These are phyloP conservation scores for Coranthus polyacanthus DNA, from an alignment of 2,797 vertebrate species.

Conservation along the genomic window DNA sequence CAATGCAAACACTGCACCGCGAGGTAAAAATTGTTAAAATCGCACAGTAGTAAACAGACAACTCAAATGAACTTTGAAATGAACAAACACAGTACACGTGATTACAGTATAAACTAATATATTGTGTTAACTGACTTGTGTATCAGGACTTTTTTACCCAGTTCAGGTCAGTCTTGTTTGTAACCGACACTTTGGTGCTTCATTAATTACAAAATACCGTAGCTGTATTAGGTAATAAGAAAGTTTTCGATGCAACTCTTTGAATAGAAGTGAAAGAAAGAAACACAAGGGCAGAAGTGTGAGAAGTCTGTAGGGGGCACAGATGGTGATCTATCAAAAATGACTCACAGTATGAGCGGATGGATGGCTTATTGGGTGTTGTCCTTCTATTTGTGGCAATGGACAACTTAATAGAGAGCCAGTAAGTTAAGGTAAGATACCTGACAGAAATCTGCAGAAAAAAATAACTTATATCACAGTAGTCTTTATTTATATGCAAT, in stretches of 20 bases:
- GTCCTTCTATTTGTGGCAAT: constrained; percentile 66
- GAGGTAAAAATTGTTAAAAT: constrained; percentile 51
- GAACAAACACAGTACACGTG: constrained; percentile 34
- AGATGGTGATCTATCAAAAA: constrained; percentile 79
- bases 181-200: constrained; percentile 45
- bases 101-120: constrained; percentile 23
- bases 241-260: constrained; percentile 40
- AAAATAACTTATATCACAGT: constrained; percentile 60
- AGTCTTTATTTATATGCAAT: constrained; percentile 67
- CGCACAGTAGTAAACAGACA: constrained; percentile 48
- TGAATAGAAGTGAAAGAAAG: constrained; percentile 49
- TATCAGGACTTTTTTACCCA: constrained; percentile 4
- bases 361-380: constrained; percentile 78
- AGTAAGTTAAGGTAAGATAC: constrained; percentile 57
- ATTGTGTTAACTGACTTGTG: constrained; percentile 29
- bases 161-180: constrained; percentile 11
- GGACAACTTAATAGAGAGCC: constrained; percentile 59
- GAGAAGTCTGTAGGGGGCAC: constrained; percentile 65
- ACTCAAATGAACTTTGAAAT: constrained; percentile 47
- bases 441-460: constrained; percentile 39
- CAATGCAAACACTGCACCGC: constrained; percentile 48
- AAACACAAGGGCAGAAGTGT: constrained; percentile 55
- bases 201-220: constrained; percentile 26
- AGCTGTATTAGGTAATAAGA: constrained; percentile 29
- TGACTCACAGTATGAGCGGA: constrained; percentile 80